Evolutionary conservation across 1,140 invertebrate genomes (phyloP), one percentile per base, ranked within the genome.

Genomic region (Lasaia peninsularis): DNA sequence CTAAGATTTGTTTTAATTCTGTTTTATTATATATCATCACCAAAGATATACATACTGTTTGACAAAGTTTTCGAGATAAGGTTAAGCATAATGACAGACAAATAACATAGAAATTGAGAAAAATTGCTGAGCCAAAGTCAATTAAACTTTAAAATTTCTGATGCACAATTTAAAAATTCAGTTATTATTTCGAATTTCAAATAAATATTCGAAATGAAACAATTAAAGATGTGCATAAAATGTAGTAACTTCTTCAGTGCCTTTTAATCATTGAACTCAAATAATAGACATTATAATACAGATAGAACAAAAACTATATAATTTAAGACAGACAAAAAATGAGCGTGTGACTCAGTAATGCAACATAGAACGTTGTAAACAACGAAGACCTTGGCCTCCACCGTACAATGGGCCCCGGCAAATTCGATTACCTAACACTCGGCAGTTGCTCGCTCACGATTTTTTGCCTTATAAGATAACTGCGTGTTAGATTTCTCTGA

Each of bases 401-500:
- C 44, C 60, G 72, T 66, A 88, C 79, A 86, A 85, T 88, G 74
- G 78, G 78, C 70, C 76, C 75, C 76, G 75, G 79, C 75, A 79
- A 85, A 88, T 86, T 86, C 74, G 78, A 83, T 88, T 84, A 83
- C 79, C 66, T 75, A 85, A 83, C 68, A 75, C 44, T 57, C 67
- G 65, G 58, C 67, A 63, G 65, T 67, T 73, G 73, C 77, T 76
- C 71, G 80, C 70, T 78, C 78, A 83, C 76, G 75, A 83, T 83
- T 81, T 83, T 78, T 72, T 55, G 9, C 35, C 14, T 64, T 69
- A 62, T 72, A 74, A 75, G 71, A 51, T 52, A 52, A 32, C 52
- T 60, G 32, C 53, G 53, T 53, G 28, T 52, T 52, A 52, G 49
- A 34, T 34, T 50, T 24, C 18, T 44, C 37, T 44, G 37, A 44